A percentile compares a stretch with the other conserved stretches of the same genome.
phyloP scores from a whole-genome alignment of 2,113 vertebrate species.

The Apaloderma vittatum region DNA sequence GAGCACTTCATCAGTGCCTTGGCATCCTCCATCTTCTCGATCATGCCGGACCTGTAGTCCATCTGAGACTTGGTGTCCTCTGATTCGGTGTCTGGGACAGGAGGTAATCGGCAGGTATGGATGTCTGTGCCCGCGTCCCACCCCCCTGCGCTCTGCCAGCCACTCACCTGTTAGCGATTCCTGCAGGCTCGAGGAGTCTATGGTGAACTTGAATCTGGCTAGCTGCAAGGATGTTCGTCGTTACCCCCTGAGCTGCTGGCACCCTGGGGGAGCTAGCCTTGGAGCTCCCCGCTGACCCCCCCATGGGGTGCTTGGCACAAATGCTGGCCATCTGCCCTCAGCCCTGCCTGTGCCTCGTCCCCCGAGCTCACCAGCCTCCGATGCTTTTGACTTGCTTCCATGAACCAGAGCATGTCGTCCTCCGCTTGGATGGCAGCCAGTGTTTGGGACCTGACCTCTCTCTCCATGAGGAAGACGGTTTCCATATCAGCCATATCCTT shows the following conservation, averaged over 20 bases:
- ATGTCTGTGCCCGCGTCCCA: fast-evolving
- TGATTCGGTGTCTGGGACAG: fast-evolving
- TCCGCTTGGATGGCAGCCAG: background rate
- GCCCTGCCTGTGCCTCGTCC: background rate
- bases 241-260: background rate
- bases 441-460: background rate
- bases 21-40: background rate
- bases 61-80: background rate
- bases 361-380: background rate
- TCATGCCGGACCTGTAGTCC: background rate
- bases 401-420: background rate
- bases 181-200: background rate
- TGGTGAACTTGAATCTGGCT: fast-evolving
- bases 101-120: background rate
- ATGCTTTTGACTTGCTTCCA: background rate
- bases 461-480: background rate
- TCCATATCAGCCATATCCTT: background rate
- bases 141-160: background rate
- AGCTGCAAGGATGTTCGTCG: background rate
- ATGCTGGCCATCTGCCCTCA: background rate
- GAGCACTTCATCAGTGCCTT: background rate
- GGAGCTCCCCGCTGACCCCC: no score
- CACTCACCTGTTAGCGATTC: background rate
- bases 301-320: background rate
- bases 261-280: background rate